Evolutionary conservation across 2,113 vertebrate species (phyloP), one percentile per base, ranked within the genome.

Genomic region (Lampris incognitus): DNA sequence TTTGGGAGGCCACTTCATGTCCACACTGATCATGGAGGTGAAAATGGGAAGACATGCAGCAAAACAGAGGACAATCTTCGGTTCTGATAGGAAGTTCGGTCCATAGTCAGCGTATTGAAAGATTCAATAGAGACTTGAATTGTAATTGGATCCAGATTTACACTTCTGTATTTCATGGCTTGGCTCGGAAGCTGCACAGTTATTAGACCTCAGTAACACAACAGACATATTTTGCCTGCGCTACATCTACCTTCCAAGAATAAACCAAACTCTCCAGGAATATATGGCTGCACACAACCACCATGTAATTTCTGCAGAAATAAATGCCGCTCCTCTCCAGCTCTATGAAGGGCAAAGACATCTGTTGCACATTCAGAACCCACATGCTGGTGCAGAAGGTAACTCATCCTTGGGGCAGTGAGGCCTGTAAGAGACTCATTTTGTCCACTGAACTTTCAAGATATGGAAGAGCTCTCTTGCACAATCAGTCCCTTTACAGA

Each of bases 161-260:
- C 60, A 44, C 68, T 39, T 58, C 69, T 38, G 52, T 72, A 49
- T 72, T 72, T 41, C 51, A 72, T 9, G 48, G 62, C 36, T 49
- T 24, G 24, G 24, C 24, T 24, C 62, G 11, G 69, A 72, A 7
- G 62, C 69, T 6, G 6, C 63, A 58, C 37, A 41, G 58, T 38
- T 46, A 9, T 54, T 72, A 10, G 69, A 72, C 46, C 4, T 39
- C 10, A 58, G 63, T 58, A 72, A 52, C 59, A 42, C 7, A 59
- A 56, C 60, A 44, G 65, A 79, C 52, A 39, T 74, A 74, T 74
- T 79, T 79, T 74, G 2, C 63, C 65, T 79, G 36, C 77, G 69
- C 57, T 79, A 57, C 73, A 57, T 74, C 6, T 79, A 48, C 8
- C 38, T 64, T 46, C 65, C 65, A 5, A 62, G 65, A 42, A 80